Base-by-base conservation (phyloP, 2,113 vertebrate species). In the Thymallus thymallus region DNA sequence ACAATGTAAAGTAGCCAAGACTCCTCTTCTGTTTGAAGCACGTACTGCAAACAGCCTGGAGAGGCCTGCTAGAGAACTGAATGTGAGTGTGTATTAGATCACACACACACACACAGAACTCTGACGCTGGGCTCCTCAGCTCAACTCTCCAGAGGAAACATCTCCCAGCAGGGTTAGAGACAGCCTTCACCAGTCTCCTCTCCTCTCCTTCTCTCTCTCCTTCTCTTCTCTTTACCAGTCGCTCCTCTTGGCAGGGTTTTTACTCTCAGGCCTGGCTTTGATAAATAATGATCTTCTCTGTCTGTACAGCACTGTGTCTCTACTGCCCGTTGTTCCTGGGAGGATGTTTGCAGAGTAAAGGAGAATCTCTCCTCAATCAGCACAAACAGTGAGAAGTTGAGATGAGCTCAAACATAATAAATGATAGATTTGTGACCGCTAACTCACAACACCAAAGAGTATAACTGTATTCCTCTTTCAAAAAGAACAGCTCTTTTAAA, bases 11-110 rank as follows among this genome's bases (percentile, higher is more conserved):
- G 58, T 64, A 6, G 16, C 67, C 76, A 85, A 69, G 80, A 77
- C n/a, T 48, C 46, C 3, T 48, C 46, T 76, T 72, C 76, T 22
- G 20, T 23, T 60, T 60, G n/a, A 20, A 60, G 16, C 6, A 16
- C 48, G 4, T 9, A 23, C 56, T 82, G 80, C 85, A 86, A 84
- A 91, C 81, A 90, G 89, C 88, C 84, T 32, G 71, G 79, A 75
- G 88, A 16, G 9, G 35, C 84, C 51, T 18, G 48, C 16, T 4
- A 18, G 48, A 41, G 35, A 41, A 18, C 48, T 73, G 69, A 84
- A 82, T 74, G 73, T 48, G 51, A 69, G 68, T 76, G 76, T 66
- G 75, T 76, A 20, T 46, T 74, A 58, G 74, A 86, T 77, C 73
- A 84, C 80, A 85, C 74, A 82, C 6, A 7, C 32, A 35, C 35